These are phyloP conservation scores for Poicephalus gulielmi DNA, from an alignment of 2,113 vertebrate species.

Conservation along the genomic window DNA sequence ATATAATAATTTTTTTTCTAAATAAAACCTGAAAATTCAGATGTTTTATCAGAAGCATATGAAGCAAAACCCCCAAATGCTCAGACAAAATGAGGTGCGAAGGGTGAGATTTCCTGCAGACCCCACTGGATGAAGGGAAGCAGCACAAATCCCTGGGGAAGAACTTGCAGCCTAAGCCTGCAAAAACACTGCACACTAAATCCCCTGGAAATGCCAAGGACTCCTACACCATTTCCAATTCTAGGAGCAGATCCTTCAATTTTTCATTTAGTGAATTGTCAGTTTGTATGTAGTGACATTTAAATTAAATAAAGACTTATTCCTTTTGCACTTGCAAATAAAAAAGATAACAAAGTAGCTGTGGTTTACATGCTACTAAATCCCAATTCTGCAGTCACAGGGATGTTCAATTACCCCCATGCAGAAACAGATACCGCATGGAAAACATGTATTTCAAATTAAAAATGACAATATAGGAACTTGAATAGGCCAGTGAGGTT, in stretches of 20 bases:
- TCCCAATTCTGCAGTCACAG: fast-evolving
- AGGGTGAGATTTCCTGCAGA: not conserved
- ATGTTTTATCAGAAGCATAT: not conserved
- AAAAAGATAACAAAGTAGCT: not conserved
- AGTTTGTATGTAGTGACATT: not conserved
- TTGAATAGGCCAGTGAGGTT: not conserved
- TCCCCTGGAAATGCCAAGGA: not conserved
- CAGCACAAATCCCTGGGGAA: not conserved
- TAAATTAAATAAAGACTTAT: not conserved
- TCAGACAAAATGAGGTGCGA: not conserved
- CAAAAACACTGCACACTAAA: not conserved
- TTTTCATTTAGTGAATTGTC: not conserved
- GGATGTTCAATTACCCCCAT: not conserved
- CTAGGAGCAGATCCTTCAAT: not conserved
- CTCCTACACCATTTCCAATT: not conserved
- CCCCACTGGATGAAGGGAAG: not conserved
- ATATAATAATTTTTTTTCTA: not conserved
- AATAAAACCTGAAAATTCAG: not conserved
- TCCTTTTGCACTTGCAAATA: not conserved
- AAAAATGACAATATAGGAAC: not conserved
- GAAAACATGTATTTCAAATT: not conserved
- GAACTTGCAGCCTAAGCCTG: not conserved
- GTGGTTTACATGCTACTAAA: not conserved
- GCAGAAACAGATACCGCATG: not conserved
- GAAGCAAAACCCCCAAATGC: not conserved